Base-by-base conservation (phyloP, 2,113 vertebrate genomes). In the Rhipidura dahli region DNA sequence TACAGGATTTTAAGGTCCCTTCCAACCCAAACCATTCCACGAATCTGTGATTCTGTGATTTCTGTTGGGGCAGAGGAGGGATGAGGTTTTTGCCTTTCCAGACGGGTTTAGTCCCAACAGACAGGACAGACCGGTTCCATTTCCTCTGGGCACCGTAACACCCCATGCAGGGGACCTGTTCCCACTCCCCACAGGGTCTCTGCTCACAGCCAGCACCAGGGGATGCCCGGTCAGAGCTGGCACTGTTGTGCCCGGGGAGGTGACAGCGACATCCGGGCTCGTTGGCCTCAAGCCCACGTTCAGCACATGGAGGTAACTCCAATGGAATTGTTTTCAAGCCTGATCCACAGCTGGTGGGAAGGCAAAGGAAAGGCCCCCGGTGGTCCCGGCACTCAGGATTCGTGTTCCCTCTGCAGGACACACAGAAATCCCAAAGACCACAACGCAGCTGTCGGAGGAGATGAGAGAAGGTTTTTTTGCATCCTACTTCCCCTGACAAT, bases 161-260 rank as follows among this genome's bases (percentile, higher is more conserved):
- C 7, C 39, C 8, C 1, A 3, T 27, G 13, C 14, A 40, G 54
- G 50, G 31, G 30, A 20, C 16, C 20, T 47, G 11, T 10, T 44
- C 64, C 61, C 51, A 11, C 5, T 83, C 21, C 21, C 69, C 6
- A 1, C 13, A 4, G 5, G 3, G 1, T 70, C 49, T 42, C n/a
- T 65, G 33, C 14, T 53, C 65, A 21, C 9, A 16, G 19, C 11
- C 22, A 49, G 17, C 31, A 11, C 16, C 44, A 24, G 22, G 57
- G 49, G 40, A 77, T 47, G 31, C 1, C 1, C 6, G 2, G 10
- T 1, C 26, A 24, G 30, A 42, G 26, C 24, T 0, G 4, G 11
- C 18, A 44, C 31, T 0, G 4, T 6, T 9, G 59, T 72, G 40
- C 59, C 56, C 30, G 0, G 1, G 26, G 39, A 63, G 30, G 35